Percentiles rank a stretch among this genome's conserved stretches.
Evolutionary conservation across 2,888 invertebrate species (phyloP).

Genomic region (Chalcis sispes): DNA sequence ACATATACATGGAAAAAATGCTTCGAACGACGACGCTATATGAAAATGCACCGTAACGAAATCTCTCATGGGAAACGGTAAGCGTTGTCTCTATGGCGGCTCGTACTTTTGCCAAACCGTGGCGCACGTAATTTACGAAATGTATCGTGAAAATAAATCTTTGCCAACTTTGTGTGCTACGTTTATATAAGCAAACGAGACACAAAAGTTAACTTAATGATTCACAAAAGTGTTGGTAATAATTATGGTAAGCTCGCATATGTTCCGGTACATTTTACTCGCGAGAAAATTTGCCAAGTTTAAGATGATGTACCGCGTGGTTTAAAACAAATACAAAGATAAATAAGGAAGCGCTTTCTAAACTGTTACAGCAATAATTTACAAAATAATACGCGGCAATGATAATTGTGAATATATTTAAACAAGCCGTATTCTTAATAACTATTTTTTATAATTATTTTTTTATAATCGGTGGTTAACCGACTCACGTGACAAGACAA

Average conservation of each 20-base stretch:
- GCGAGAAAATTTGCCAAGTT: not conserved
- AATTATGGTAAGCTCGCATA: slow-evolving; percentile 6
- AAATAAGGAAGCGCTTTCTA: not conserved
- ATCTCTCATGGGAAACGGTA: too few relatives aligned
- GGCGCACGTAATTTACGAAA: slow-evolving; percentile 11
- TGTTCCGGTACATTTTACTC: not conserved
- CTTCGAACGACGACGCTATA: too few relatives aligned
- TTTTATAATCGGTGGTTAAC: too few relatives aligned
- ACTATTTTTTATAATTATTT: too few relatives aligned
- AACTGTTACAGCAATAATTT: too few relatives aligned
- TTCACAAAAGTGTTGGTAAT: not conserved
- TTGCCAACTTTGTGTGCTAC: not conserved
- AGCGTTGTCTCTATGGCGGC: too few relatives aligned
- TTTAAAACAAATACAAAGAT: not conserved
- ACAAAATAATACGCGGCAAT: not conserved
- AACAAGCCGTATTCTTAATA: too few relatives aligned
- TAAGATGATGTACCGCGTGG: not conserved
- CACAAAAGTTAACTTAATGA: slow-evolving; percentile 5
- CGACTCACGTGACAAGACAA: too few relatives aligned
- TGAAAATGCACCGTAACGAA: too few relatives aligned
- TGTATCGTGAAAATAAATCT: slow-evolving; percentile 17
- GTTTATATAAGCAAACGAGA: slow-evolving; percentile 28
- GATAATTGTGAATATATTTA: not conserved
- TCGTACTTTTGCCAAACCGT: too few relatives aligned
- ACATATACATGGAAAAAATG: too few relatives aligned